Evolutionary conservation across 2,797 vertebrate species (phyloP).

Genomic region (Catostomus latipinnis): DNA sequence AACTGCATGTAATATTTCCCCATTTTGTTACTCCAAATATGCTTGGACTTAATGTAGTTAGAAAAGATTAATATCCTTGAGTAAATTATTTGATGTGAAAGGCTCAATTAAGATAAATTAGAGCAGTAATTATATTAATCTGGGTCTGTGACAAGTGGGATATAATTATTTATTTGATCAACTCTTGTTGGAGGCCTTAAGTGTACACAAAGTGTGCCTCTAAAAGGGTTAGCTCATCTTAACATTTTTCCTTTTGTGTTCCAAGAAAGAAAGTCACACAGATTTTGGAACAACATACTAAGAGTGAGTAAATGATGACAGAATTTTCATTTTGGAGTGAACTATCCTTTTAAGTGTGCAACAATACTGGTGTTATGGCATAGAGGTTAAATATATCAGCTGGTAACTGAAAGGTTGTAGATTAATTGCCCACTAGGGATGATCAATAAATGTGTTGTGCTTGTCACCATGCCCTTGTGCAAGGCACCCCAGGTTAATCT

Average conservation of each 20-base stretch:
- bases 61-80: slow-evolving; percentile 23
- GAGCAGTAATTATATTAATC: slow-evolving; percentile 24
- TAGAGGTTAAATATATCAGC: not conserved
- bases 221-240: no score
- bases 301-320: no score
- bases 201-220: not conserved
- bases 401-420: not conserved
- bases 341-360: not conserved
- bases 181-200: not conserved
- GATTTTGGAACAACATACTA: no score
- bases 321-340: no score
- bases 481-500: no score
- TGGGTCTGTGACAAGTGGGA: not conserved
- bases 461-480: not conserved
- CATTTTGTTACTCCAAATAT: not conserved
- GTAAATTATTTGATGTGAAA: slow-evolving; percentile 27
- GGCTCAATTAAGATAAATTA: slow-evolving; percentile 14
- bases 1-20: slow-evolving; percentile 10
- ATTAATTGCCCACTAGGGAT: not conserved
- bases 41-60: slow-evolving; percentile 1
- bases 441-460: slow-evolving; percentile 18
- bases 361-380: not conserved
- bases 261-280: no score
- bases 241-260: no score
- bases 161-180: slow-evolving; percentile 13